Evolutionary conservation across 1,140 invertebrate genomes (phyloP).

Genomic region (Cydia strobilella): DNA sequence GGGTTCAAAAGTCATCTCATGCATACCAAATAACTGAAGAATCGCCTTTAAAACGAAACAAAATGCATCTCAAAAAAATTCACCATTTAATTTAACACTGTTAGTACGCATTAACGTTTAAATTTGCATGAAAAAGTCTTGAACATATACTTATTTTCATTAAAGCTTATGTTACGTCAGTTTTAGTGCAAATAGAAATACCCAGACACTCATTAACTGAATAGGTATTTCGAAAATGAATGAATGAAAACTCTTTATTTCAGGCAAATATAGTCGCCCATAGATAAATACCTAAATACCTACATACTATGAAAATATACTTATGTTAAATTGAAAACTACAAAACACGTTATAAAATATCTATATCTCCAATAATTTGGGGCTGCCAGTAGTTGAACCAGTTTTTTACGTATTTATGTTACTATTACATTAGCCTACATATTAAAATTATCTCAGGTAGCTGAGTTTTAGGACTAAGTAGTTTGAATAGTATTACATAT

Average conservation of each 20-base stretch:
- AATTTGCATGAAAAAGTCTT: neutral
- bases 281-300: no score
- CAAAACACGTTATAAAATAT: no score
- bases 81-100: neutral
- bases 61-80: neutral
- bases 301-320: no score
- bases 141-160: neutral
- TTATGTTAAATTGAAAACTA: no score
- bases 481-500: no score
- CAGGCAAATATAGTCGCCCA: no score
- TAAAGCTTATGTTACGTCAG: neutral
- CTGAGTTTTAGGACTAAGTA: neutral
- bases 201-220: neutral
- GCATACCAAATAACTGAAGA: neutral
- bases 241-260: no score
- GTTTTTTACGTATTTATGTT: no score
- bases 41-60: neutral
- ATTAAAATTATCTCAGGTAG: neutral
- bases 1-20: constrained; percentile 7
- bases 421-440: no score
- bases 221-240: neutral
- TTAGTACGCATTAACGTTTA: neutral
- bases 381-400: no score
- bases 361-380: no score
- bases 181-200: neutral